Conservation (phyloP, 2,888 invertebrate species). For the Nudaria mundana region DNA sequence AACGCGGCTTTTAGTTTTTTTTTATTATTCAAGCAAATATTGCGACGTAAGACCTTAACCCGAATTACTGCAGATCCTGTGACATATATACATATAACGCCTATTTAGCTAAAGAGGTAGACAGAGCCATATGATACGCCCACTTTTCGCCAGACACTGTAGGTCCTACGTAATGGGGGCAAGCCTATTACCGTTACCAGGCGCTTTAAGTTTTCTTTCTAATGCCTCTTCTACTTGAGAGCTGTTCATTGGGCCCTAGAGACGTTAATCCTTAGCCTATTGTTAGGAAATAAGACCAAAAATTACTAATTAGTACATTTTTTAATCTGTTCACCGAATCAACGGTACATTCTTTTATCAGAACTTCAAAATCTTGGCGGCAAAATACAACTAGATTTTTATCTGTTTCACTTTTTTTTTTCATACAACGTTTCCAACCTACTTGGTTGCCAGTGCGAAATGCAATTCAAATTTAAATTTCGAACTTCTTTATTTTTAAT, state of each 20-base stretch:
- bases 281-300: background rate
- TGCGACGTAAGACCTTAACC: slow-evolving; percentile 22
- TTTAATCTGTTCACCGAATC: background rate
- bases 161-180: too few species aligned
- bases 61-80: slow-evolving; percentile 19
- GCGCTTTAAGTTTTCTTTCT: too few species aligned
- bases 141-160: too few species aligned
- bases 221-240: too few species aligned
- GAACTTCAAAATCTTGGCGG: slow-evolving; percentile 25
- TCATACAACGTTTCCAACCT: slow-evolving; percentile 13
- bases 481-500: slow-evolving; percentile 1
- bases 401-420: slow-evolving; percentile 16
- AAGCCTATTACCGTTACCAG: too few species aligned
- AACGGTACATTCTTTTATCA: slow-evolving; percentile 9
- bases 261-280: too few species aligned
- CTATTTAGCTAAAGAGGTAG: too few species aligned
- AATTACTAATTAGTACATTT: background rate
- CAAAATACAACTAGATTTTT: slow-evolving; percentile 18
- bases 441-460: slow-evolving; percentile 7
- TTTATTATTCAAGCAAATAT: slow-evolving; percentile 18
- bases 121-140: too few species aligned
- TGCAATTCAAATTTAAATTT: slow-evolving; percentile 25
- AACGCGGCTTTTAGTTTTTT: slow-evolving; percentile 19
- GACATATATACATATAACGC: too few species aligned
- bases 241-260: too few species aligned